These are phyloP conservation scores for Venturia canescens DNA, from an alignment of 1,140 invertebrate genomes.

Conservation along the genomic window DNA sequence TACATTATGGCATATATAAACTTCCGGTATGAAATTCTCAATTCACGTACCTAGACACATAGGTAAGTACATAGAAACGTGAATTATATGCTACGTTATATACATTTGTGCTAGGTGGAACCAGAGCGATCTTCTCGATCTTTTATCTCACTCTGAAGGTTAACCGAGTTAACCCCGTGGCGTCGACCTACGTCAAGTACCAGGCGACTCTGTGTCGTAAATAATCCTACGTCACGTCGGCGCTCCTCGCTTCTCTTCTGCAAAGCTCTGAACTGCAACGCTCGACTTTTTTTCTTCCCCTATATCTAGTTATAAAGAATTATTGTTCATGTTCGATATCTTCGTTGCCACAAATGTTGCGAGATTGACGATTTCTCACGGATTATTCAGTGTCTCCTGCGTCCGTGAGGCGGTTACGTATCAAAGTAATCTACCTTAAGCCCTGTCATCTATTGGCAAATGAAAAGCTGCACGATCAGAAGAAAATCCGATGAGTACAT, in stretches of 20 bases:
- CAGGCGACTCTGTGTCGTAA: conserved; percentile 59
- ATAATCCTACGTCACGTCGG: conserved; percentile 57
- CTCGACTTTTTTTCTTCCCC: not conserved
- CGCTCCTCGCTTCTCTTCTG: conserved; percentile 21
- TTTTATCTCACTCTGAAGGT: conserved; percentile 54
- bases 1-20: not conserved
- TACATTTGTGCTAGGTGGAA: conserved; percentile 33
- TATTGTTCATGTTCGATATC: conserved; percentile 4
- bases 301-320: not conserved
- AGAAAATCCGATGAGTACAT: conserved; percentile 29
- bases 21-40: not conserved
- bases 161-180: conserved; percentile 70
- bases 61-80: not conserved
- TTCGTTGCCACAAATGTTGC: not conserved
- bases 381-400: not conserved
- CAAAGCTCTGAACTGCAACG: conserved; percentile 9
- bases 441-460: not conserved
- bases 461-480: not conserved
- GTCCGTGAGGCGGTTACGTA: not conserved
- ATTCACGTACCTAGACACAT: not conserved
- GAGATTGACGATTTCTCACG: not conserved
- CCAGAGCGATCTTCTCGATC: conserved; percentile 50
- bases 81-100: conserved; percentile 19
- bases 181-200: conserved; percentile 55
- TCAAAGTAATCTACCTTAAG: not conserved